These are phyloP conservation scores for Magallana nippona DNA, from an alignment of 2,888 invertebrate genomes.

Conservation along the genomic window DNA sequence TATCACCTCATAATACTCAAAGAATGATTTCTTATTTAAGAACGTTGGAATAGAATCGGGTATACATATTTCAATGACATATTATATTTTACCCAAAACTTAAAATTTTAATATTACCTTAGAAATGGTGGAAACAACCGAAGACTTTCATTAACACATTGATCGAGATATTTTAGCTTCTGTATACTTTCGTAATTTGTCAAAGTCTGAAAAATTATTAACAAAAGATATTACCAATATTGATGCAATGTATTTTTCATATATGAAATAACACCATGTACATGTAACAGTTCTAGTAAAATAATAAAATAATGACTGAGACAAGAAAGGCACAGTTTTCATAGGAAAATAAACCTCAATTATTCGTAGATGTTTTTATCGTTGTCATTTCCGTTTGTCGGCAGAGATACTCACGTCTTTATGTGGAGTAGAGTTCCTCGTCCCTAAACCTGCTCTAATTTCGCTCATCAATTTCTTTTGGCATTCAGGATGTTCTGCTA, in stretches of 20 bases:
- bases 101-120: conserved; percentile 37
- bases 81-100: too few species aligned
- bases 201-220: background rate
- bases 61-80: too few species aligned
- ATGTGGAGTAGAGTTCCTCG: background rate
- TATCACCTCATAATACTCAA: too few species aligned
- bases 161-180: conserved; percentile 42
- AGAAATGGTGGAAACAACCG: conserved; percentile 45
- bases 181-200: conserved; percentile 9
- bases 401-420: conserved; percentile 33
- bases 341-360: background rate
- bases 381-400: background rate
- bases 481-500: conserved; percentile 79
- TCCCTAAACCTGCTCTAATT: conserved; percentile 47
- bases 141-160: conserved; percentile 44
- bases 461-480: conserved; percentile 73
- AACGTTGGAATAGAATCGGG: too few species aligned
- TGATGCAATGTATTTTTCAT: too few species aligned
- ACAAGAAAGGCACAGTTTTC: background rate
- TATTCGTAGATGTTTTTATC: background rate
- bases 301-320: too few species aligned
- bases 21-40: too few species aligned
- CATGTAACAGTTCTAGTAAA: too few species aligned
- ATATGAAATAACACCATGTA: too few species aligned
- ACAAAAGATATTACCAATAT: too few species aligned